A percentile compares a stretch with the other conserved stretches of the same genome.
These are phyloP conservation scores for Semnopithecus entellus DNA, from an alignment of 2,113 vertebrate species.

Conservation along the genomic window DNA sequence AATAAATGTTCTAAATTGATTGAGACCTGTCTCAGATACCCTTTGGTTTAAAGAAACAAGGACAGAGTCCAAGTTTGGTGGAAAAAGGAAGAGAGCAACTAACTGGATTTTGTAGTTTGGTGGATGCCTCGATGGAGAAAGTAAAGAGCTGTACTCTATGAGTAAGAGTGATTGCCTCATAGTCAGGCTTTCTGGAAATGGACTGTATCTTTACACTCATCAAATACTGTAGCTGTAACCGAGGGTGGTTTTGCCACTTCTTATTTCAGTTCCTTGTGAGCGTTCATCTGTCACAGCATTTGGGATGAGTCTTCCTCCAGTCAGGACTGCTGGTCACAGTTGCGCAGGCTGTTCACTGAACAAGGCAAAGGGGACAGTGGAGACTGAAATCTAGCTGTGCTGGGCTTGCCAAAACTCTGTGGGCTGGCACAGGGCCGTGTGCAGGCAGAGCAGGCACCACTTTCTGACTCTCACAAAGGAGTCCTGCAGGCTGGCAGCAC, in stretches of 20 bases:
- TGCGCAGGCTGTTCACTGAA: neutral
- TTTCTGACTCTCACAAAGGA: neutral
- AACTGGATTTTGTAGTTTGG: neutral
- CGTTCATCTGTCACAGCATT: neutral
- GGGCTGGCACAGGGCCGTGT: neutral
- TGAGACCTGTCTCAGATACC: too few species aligned
- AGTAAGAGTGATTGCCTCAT: neutral
- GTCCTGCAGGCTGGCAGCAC: neutral
- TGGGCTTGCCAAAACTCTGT: neutral
- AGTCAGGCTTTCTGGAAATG: neutral
- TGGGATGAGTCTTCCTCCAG: neutral
- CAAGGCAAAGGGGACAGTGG: neutral
- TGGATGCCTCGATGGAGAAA: neutral
- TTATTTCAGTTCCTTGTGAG: neutral
- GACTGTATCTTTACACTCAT: neutral
- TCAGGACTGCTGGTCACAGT: neutral
- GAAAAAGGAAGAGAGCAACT: neutral
- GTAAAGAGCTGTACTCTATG: rapidly evolving
- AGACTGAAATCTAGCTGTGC: neutral
- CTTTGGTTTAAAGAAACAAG: neutral
- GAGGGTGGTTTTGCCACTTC: neutral
- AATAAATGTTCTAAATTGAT: too few species aligned
- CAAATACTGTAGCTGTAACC: neutral
- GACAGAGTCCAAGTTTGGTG: neutral
- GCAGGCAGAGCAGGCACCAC: neutral